phyloP scores from a whole-genome alignment of 2,113 vertebrate species.

The Oreochromis spilurus region DNA sequence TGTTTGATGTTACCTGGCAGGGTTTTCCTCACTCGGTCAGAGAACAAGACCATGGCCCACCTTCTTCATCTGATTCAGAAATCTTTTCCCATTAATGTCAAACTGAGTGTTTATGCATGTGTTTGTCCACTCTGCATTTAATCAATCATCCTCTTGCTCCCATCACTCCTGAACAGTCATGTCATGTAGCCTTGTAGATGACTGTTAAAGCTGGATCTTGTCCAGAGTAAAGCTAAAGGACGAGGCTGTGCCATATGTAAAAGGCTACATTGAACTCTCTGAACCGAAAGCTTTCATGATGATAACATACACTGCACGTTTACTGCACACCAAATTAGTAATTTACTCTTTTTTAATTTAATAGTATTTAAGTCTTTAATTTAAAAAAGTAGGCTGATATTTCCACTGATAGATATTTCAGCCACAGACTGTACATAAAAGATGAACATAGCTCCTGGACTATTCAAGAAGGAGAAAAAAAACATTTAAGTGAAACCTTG shows the following conservation, averaged over 20 bases:
- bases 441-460: not conserved
- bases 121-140: not conserved
- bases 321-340: not conserved
- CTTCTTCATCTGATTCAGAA: not conserved
- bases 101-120: not conserved
- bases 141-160: not conserved
- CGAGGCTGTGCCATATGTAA: not conserved
- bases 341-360: not conserved
- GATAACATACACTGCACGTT: not conserved
- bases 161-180: not conserved
- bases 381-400: not conserved
- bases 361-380: not conserved
- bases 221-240: not conserved
- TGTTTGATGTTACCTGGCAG: not conserved
- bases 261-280: not conserved
- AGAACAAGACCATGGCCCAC: not conserved
- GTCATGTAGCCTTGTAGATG: not conserved
- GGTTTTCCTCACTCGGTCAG: not conserved
- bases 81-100: not conserved
- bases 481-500: not conserved
- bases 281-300: not conserved
- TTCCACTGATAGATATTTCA: not conserved
- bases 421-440: not conserved
- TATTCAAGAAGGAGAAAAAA: not conserved
- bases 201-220: not conserved